Conservation (phyloP, 2,797 vertebrate genomes). For the Erethizon dorsatum region DNA sequence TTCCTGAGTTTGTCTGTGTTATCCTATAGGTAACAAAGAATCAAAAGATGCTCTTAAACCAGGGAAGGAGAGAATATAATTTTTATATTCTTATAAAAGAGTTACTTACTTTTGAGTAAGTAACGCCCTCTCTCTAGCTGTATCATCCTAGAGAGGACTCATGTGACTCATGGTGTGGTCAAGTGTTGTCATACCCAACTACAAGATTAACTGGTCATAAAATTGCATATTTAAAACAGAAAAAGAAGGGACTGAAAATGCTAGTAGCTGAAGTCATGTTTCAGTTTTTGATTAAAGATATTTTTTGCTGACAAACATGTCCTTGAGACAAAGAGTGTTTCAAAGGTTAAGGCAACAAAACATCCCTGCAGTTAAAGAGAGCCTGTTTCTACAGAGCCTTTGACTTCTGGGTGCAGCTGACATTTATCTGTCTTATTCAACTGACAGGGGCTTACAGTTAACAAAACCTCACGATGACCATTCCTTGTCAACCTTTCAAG, state of each 20-base stretch:
- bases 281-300: slow-evolving; percentile 17
- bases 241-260: neutral
- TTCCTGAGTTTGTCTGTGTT: neutral
- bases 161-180: neutral
- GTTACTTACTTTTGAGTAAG: neutral
- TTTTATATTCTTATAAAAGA: neutral
- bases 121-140: neutral
- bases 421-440: slow-evolving; percentile 27
- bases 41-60: neutral
- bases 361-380: neutral
- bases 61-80: neutral
- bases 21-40: neutral
- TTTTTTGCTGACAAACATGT: neutral
- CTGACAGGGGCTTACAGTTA: neutral
- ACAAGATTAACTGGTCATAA: neutral
- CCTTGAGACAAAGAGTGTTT: slow-evolving; percentile 1
- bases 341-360: neutral
- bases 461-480: neutral
- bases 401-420: neutral
- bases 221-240: slow-evolving; percentile 19
- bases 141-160: neutral
- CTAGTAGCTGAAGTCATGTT: neutral
- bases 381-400: neutral
- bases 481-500: slow-evolving; percentile 8
- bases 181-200: neutral